These are phyloP conservation scores for Actinemys pallida DNA, from an alignment of 2,113 vertebrate species.

Conservation along the genomic window DNA sequence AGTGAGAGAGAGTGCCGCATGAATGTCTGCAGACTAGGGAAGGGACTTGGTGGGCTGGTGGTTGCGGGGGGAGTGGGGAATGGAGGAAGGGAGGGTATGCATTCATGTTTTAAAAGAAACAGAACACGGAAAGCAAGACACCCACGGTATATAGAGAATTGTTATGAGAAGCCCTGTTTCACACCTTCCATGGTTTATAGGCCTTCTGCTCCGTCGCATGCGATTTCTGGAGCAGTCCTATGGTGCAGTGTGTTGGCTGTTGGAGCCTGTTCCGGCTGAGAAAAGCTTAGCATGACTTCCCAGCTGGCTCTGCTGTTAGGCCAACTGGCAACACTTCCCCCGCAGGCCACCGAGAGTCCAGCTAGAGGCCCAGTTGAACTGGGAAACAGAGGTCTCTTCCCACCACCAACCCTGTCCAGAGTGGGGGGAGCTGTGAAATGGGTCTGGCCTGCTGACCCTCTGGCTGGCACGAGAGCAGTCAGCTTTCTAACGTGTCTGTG, in stretches of 20 bases:
- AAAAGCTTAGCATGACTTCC: background rate
- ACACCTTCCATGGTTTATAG: accelerated
- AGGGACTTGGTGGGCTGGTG: background rate
- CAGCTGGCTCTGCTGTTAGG: background rate
- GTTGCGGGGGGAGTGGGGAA: background rate
- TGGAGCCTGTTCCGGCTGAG: accelerated
- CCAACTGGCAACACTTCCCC: background rate
- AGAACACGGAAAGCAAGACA: accelerated
- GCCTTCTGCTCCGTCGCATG: accelerated
- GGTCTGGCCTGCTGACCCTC: background rate
- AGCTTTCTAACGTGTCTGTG: background rate
- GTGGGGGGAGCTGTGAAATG: background rate
- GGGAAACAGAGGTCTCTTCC: background rate
- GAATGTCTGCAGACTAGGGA: background rate
- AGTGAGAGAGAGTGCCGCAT: background rate
- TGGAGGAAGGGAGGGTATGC: accelerated
- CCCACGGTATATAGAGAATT: accelerated
- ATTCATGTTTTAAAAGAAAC: background rate
- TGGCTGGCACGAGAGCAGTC: background rate
- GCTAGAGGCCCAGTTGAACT: too few relatives aligned
- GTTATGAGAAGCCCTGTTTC: accelerated
- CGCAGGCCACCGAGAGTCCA: background rate
- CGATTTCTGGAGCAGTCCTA: accelerated
- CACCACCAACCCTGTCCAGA: background rate
- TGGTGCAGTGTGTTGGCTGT: accelerated